Conservation (phyloP, 2,113 vertebrate genomes). For the Elephantulus edwardii region DNA sequence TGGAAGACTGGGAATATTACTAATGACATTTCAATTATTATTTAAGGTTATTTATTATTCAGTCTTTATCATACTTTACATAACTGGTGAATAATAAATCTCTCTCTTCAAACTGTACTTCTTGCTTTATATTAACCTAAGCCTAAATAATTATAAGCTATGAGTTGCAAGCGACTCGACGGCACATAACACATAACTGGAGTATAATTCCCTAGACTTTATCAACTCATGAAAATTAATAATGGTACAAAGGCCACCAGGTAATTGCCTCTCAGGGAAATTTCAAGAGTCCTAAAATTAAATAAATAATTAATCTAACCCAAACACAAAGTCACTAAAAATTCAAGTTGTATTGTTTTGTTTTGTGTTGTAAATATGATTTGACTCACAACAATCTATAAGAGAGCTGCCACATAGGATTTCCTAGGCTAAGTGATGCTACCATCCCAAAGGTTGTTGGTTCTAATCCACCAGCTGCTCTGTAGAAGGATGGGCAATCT, state of each 20-base stretch:
- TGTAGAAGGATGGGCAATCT: too few species aligned
- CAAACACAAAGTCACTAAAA: slow-evolving; percentile 6
- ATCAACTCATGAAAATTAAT: slow-evolving; percentile 8
- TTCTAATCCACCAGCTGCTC: too few species aligned
- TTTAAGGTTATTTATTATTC: background rate
- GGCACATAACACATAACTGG: too few species aligned
- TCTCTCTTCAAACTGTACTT: slow-evolving; percentile 18
- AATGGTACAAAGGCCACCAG: background rate
- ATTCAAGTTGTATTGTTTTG: background rate
- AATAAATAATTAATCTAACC: background rate
- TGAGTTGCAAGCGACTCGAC: too few species aligned
- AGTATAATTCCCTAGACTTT: background rate
- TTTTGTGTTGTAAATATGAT: background rate
- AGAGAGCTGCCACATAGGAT: background rate
- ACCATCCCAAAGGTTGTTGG: too few species aligned
- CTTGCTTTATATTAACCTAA: background rate
- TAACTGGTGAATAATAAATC: slow-evolving; percentile 17
- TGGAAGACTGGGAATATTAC: background rate
- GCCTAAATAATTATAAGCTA: background rate
- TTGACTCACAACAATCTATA: background rate
- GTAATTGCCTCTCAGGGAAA: background rate
- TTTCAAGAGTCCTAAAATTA: background rate
- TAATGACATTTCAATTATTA: slow-evolving; percentile 17
- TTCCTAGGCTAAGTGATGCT: too few species aligned
- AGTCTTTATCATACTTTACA: slow-evolving; percentile 21